These are phyloP conservation scores for Odontomyia ornata DNA, from an alignment of 2,888 invertebrate species.

Conservation along the genomic window DNA sequence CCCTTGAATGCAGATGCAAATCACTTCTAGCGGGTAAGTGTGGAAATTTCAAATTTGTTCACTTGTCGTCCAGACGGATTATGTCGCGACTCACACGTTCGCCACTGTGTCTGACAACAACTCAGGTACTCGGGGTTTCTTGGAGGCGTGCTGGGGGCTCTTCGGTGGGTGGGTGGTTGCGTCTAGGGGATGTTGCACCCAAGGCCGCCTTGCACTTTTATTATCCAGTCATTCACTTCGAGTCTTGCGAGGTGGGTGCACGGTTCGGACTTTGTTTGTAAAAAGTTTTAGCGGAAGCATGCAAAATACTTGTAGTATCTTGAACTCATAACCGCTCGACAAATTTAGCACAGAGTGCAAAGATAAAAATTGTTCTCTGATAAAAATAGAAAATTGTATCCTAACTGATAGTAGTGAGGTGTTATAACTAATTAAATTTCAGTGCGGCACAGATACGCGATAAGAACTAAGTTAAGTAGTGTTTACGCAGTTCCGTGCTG, in stretches of 20 bases:
- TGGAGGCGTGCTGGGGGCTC: not conserved
- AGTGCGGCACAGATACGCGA: not conserved
- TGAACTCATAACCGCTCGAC: no score
- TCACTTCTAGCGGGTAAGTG: slow-evolving; percentile 31
- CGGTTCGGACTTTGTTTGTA: no score
- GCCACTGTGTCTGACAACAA: slow-evolving; percentile 12
- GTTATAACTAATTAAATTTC: not conserved
- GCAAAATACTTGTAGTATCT: no score
- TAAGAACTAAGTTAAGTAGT: not conserved
- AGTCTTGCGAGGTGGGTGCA: not conserved
- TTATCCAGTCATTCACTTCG: slow-evolving; percentile 37
- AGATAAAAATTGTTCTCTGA: no score
- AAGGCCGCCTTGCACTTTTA: slow-evolving; percentile 33
- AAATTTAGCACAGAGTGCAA: no score
- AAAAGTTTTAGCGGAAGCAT: no score
- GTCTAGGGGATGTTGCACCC: not conserved
- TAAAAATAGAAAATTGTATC: not conserved
- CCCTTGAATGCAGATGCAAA: slow-evolving; percentile 36
- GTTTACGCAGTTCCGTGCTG: slow-evolving; percentile 5
- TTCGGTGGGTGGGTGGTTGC: not conserved
- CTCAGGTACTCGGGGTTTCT: not conserved
- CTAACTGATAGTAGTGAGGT: not conserved
- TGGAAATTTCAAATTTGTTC: slow-evolving; percentile 25
- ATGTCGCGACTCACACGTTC: slow-evolving; percentile 1
- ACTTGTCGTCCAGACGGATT: slow-evolving; percentile 21